Percentiles rank a stretch among this genome's conserved stretches.
phyloP scores from a whole-genome alignment of 35 echinoderm and acorn worm genomes.

The Ptychodera flava region DNA sequence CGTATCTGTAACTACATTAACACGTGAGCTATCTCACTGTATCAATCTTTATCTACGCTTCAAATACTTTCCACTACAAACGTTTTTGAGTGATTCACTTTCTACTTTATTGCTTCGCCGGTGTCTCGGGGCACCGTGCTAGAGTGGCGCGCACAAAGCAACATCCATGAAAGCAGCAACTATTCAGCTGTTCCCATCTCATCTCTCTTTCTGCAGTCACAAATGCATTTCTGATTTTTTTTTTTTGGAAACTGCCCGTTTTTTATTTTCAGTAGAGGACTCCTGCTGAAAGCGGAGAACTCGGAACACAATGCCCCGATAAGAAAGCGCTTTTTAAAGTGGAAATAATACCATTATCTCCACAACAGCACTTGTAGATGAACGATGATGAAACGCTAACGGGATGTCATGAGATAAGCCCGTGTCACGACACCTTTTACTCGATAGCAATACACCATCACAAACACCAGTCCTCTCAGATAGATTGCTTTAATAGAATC shows the following conservation, averaged over 20 bases:
- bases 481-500: not conserved
- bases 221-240: no score
- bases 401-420: not conserved
- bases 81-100: not conserved
- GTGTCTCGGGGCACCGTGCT: not conserved
- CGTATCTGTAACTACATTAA: not conserved
- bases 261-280: no score
- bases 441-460: not conserved
- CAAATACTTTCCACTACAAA: not conserved
- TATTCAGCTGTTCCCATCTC: no score
- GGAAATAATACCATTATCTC: not conserved
- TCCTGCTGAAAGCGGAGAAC: no score
- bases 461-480: not conserved
- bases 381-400: no score
- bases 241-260: no score
- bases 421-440: not conserved
- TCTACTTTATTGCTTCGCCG: not conserved
- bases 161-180: no score
- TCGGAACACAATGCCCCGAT: not conserved
- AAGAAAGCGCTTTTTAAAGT: not conserved
- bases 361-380: no score
- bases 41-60: not conserved
- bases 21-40: not conserved
- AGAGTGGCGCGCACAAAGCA: no score
- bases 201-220: no score